phyloP scores from a whole-genome alignment of 2,888 invertebrate genomes.

The Nysson spinosus region DNA sequence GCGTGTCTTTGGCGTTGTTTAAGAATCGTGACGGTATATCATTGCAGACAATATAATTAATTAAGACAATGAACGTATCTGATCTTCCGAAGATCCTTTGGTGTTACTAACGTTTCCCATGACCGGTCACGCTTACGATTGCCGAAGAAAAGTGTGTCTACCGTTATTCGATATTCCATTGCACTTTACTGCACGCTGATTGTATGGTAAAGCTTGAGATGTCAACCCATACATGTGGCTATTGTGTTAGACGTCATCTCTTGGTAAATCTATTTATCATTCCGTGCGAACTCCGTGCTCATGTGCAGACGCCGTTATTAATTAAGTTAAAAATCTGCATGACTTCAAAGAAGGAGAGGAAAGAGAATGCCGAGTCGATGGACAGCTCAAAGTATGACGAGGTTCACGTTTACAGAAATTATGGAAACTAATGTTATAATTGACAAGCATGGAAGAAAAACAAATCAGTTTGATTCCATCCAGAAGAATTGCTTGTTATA shows the following conservation, averaged over 20 bases:
- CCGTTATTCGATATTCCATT: conserved; percentile 38
- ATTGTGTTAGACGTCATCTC: conserved; percentile 34
- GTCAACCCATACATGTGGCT: conserved; percentile 31
- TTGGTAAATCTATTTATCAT: conserved; percentile 50
- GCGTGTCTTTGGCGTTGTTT: neutral
- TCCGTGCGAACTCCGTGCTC: conserved; percentile 20
- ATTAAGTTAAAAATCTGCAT: conserved; percentile 31
- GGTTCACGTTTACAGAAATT: too few species aligned
- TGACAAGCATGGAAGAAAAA: too few species aligned
- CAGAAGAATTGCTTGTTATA: too few species aligned
- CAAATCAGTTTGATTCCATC: too few species aligned
- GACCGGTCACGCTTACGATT: conserved; percentile 23
- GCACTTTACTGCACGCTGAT: conserved; percentile 22
- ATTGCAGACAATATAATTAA: conserved; percentile 24
- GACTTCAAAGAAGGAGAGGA: neutral
- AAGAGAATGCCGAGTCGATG: conserved; percentile 1
- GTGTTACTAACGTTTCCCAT: conserved; percentile 19
- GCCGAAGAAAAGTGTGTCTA: conserved; percentile 43
- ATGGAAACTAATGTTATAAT: too few species aligned
- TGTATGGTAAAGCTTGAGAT: conserved; percentile 40
- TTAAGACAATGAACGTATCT: conserved; percentile 33
- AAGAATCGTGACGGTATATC: conserved; percentile 11
- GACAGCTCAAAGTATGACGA: conserved; percentile 3
- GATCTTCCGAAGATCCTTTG: conserved; percentile 18
- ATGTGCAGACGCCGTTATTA: conserved; percentile 34